These are phyloP conservation scores for Epinephelus malabaricus DNA, from an alignment of 2,797 vertebrate species.

Conservation along the genomic window DNA sequence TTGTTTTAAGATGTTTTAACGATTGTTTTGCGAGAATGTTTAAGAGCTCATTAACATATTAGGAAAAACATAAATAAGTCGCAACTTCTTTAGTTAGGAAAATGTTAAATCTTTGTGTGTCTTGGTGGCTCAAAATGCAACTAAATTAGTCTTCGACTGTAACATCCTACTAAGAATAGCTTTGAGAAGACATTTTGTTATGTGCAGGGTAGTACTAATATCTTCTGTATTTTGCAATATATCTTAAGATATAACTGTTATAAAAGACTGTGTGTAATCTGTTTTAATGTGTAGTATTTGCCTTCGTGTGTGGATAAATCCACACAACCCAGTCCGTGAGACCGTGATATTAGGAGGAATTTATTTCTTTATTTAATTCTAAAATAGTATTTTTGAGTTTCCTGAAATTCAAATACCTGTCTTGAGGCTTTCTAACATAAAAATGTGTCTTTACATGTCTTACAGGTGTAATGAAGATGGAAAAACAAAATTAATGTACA, in stretches of 20 bases:
- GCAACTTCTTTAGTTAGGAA: not conserved
- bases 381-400: constrained; percentile 28
- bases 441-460: constrained; percentile 35
- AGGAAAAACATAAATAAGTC: constrained; percentile 24
- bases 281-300: constrained; percentile 27
- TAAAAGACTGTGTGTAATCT: constrained; percentile 24
- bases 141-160: constrained; percentile 32
- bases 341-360: constrained; percentile 34
- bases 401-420: constrained; percentile 42
- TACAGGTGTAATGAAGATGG: constrained; percentile 32
- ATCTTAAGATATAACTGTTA: constrained; percentile 36
- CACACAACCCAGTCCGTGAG: constrained; percentile 29
- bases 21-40: not conserved
- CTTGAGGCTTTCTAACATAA: constrained; percentile 43
- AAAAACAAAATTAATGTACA: constrained; percentile 56
- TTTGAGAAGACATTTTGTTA: constrained; percentile 61
- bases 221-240: constrained; percentile 59
- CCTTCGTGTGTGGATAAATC: constrained; percentile 28
- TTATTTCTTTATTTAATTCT: constrained; percentile 61
- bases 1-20: not conserved
- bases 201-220: constrained; percentile 50
- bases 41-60: constrained; percentile 42
- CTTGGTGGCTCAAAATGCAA: constrained; percentile 34
- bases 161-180: constrained; percentile 40
- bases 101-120: constrained; percentile 23